These are phyloP conservation scores for Ceratosolen fusciceps DNA, from an alignment of 1,140 invertebrate species.

Conservation along the genomic window DNA sequence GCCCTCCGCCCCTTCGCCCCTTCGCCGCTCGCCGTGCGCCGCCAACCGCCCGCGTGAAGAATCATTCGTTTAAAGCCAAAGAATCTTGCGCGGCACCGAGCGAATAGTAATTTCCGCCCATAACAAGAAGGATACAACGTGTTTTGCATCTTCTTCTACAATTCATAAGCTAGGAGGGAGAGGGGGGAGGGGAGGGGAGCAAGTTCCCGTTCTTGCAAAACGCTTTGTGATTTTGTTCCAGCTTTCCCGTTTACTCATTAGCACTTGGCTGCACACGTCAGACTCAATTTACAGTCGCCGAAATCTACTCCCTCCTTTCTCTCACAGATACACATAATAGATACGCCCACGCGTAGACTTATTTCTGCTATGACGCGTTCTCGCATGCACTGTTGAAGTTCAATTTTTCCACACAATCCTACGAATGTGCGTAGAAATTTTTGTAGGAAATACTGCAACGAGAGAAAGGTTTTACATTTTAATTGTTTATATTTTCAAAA, in stretches of 20 bases:
- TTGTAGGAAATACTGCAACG: no score
- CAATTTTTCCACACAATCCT: no score
- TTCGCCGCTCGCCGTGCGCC: no score
- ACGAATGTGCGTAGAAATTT: no score
- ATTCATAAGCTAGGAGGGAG: not conserved
- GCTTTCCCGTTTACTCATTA: slow-evolving; percentile 48
- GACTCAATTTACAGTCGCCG: slow-evolving; percentile 35
- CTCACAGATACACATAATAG: not conserved
- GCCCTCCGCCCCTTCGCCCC: no score
- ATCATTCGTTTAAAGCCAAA: slow-evolving; percentile 63
- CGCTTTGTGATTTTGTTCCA: slow-evolving; percentile 41
- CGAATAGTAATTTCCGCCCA: slow-evolving; percentile 66
- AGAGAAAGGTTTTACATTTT: no score
- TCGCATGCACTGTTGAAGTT: no score
- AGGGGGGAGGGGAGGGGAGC: not conserved
- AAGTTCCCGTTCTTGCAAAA: slow-evolving; percentile 31
- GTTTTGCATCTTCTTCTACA: slow-evolving; percentile 52
- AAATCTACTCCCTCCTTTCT: not conserved
- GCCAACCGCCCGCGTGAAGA: no score
- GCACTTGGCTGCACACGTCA: slow-evolving; percentile 48
- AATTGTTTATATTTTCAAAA: no score
- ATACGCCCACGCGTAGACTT: no score
- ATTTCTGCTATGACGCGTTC: no score
- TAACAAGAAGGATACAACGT: slow-evolving; percentile 61
- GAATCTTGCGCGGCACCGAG: slow-evolving; percentile 53